These are phyloP conservation scores for Gobio occitaniae DNA, from an alignment of 2,797 vertebrate species.

Conservation along the genomic window DNA sequence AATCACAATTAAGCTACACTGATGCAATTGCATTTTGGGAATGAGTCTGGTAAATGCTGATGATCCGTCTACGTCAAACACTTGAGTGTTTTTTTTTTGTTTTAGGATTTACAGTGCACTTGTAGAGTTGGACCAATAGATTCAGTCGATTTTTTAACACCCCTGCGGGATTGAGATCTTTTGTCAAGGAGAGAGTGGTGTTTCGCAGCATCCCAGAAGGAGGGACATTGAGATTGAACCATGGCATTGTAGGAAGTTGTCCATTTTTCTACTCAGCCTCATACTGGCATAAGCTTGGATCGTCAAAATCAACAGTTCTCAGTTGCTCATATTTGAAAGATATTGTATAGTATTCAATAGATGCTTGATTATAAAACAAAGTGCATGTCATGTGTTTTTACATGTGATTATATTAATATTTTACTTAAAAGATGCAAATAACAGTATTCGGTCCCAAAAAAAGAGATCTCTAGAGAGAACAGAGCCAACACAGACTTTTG, in stretches of 20 bases:
- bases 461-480: neutral
- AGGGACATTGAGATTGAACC: conserved; percentile 14
- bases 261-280: neutral
- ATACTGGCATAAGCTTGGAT: neutral
- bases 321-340: neutral
- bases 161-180: neutral
- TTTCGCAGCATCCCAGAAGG: conserved; percentile 7
- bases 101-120: neutral
- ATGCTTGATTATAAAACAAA: neutral
- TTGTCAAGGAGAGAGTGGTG: conserved; percentile 15
- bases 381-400: neutral
- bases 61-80: neutral
- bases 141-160: neutral
- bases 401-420: neutral
- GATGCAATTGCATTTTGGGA: conserved; percentile 25
- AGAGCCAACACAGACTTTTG: neutral
- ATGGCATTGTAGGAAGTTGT: neutral
- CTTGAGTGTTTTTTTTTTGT: neutral
- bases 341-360: neutral
- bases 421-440: neutral
- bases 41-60: neutral
- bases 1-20: conserved; percentile 16
- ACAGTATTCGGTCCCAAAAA: neutral
- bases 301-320: neutral
- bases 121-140: neutral